phyloP scores from a whole-genome alignment of 2,888 invertebrate species.

The Trichogramma evanescens region DNA sequence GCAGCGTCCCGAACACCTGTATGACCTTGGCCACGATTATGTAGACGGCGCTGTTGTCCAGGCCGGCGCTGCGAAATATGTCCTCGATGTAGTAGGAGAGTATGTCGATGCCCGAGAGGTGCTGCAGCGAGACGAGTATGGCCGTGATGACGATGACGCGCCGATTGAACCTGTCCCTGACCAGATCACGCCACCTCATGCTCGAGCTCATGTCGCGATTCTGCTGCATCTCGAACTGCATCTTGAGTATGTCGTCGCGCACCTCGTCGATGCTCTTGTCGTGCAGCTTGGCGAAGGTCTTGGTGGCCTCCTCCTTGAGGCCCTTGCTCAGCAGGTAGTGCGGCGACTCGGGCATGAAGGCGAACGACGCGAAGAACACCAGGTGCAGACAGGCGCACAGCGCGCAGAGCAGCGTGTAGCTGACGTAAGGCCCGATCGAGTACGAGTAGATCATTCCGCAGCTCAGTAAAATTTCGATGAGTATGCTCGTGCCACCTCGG shows the following conservation, averaged over 20 bases:
- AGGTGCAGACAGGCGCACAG: slow-evolving; percentile 59
- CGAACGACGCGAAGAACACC: slow-evolving; percentile 55
- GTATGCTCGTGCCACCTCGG: slow-evolving; percentile 73
- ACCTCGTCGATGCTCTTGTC: slow-evolving; percentile 56
- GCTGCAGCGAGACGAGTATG: slow-evolving; percentile 73
- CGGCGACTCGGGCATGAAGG: slow-evolving; percentile 77
- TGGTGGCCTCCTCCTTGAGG: slow-evolving; percentile 55
- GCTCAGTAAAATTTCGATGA: slow-evolving; percentile 67
- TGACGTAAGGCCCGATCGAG: slow-evolving; percentile 63
- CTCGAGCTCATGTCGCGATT: slow-evolving; percentile 31
- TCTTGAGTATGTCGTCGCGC: slow-evolving; percentile 54
- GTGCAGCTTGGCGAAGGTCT: slow-evolving; percentile 61
- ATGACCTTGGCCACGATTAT: slow-evolving; percentile 70
- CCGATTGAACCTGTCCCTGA: slow-evolving; percentile 61
- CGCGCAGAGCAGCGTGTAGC: slow-evolving; percentile 59
- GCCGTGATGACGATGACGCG: slow-evolving; percentile 70
- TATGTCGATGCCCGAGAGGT: slow-evolving; percentile 74
- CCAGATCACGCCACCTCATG: slow-evolving; percentile 52
- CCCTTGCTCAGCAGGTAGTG: slow-evolving; percentile 60
- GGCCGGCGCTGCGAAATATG: slow-evolving; percentile 64
- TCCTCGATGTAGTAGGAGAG: slow-evolving; percentile 70
- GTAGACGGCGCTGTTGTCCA: slow-evolving; percentile 56
- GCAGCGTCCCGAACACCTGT: slow-evolving; percentile 63
- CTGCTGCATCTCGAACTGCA: slow-evolving; percentile 23
- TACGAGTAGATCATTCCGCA: slow-evolving; percentile 66